Base-by-base conservation (phyloP, 1,140 invertebrate species). In the Lepidostoma basale region DNA sequence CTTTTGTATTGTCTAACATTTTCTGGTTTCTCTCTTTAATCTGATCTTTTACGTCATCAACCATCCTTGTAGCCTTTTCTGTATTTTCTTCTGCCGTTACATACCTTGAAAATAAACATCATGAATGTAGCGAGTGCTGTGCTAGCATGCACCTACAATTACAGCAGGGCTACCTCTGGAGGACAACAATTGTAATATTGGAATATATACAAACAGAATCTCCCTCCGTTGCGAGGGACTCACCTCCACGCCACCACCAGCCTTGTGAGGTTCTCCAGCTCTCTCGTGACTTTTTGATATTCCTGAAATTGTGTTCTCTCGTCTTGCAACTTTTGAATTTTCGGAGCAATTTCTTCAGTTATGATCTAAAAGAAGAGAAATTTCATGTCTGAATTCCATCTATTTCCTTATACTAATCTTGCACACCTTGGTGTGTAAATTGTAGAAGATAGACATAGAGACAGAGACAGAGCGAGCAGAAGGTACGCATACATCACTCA, bases 291-390 rank as follows among this genome's bases (percentile, higher is more conserved):
- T 74, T 94, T 91, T 78, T 97, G 93, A 77, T 90, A 98, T 78
- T 98, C 94, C 44, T 95, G 83, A 78, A 94, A 98, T 65, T 92
- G 89, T 0, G 87, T 82, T 40, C 93, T 84, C 76, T 99, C 96
- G 69, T 94, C 88, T 76, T 93, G 91, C 22, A 98, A 78, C 79
- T 94, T 96, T 26, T 90, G 86, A 45, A 98, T 78, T 75, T 91
- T 95, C 0, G 97, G 96, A 18, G 87, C 88, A 40, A 98, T 92
- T 77, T 97, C 94, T 81, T 98, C 95, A 59, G 85, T 87, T 3
- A 97, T 82, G 62, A 97, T 88, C 91, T 96, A 73, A n/a, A 76
- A 65, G n/a, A 59, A 62, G 52, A 52, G 56, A 59, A 65, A 56
- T 8, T 30, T 28, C 64, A 71, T 52, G 18, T 63, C 12, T 59